Evolutionary conservation across 1,140 invertebrate genomes (phyloP).

Genomic region (Pogonomyrmex californicus): DNA sequence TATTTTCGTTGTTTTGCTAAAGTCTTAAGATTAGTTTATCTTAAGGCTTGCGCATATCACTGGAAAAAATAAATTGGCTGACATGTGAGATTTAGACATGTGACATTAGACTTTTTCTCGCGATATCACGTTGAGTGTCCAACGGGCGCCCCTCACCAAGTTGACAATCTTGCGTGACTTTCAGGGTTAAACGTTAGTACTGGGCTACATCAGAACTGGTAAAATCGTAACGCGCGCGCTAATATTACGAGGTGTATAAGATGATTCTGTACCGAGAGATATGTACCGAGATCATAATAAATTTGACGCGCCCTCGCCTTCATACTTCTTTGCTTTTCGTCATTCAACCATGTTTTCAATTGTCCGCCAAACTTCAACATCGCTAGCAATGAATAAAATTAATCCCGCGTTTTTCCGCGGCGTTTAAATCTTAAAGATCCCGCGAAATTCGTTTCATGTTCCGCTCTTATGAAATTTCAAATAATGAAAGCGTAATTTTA

Average conservation of each 20-base stretch:
- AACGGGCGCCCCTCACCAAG: not conserved
- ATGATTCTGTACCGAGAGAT: not conserved
- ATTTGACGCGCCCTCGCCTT: not conserved
- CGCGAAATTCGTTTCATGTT: not conserved
- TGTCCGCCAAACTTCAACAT: not conserved
- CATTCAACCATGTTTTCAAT: not conserved
- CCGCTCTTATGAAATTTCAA: not conserved
- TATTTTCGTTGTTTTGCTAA: not conserved
- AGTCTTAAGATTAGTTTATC: not conserved
- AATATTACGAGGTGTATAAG: not conserved
- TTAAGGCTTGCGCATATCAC: not conserved
- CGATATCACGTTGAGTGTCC: not conserved
- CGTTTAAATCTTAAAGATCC: not conserved
- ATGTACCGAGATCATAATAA: constrained; percentile 21
- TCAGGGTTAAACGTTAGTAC: not conserved
- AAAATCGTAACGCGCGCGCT: constrained; percentile 10
- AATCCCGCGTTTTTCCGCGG: not conserved
- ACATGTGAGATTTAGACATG: not conserved
- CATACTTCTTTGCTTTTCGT: not conserved
- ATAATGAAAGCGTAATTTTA: not conserved
- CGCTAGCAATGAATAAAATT: constrained; percentile 22
- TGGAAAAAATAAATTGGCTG: not conserved
- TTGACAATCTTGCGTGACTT: constrained; percentile 1
- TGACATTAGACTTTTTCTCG: not conserved
- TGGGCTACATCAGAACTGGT: not conserved